phyloP scores from a whole-genome alignment of 1,140 invertebrate genomes.

The Drosophila nannoptera region DNA sequence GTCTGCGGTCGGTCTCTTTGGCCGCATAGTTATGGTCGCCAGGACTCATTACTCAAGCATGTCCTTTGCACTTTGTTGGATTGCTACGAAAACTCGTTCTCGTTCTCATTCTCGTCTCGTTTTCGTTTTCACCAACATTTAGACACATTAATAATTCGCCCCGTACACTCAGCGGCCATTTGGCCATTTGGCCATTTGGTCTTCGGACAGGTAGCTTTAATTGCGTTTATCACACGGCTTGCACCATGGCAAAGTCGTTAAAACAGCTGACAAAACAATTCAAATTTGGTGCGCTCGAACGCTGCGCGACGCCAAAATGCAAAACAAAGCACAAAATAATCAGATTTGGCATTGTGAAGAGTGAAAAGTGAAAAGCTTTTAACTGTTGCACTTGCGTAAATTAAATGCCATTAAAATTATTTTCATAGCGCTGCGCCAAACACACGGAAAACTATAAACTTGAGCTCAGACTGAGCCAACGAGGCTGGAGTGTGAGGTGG shows the following conservation, averaged over 20 bases:
- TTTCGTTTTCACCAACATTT: neutral
- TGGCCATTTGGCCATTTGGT: neutral
- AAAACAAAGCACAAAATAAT: conserved; percentile 74
- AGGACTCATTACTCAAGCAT: conserved; percentile 39
- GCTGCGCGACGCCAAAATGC: conserved; percentile 41
- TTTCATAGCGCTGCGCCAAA: conserved; percentile 51
- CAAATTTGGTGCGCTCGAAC: conserved; percentile 14
- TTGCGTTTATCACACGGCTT: conserved; percentile 40
- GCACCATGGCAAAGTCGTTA: conserved; percentile 23
- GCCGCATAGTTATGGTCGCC: conserved; percentile 37
- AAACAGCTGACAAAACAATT: conserved; percentile 42
- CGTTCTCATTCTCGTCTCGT: too few species aligned
- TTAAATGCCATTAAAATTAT: conserved; percentile 76
- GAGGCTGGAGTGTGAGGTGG: neutral
- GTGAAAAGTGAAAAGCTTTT: conserved; percentile 69
- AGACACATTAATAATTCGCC: conserved; percentile 38
- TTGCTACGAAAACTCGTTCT: conserved; percentile 26
- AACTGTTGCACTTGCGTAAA: conserved; percentile 71
- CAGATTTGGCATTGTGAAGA: conserved; percentile 56
- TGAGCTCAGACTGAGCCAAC: neutral
- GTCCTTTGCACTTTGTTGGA: conserved; percentile 40
- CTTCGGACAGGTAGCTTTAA: conserved; percentile 24
- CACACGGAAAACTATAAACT: conserved; percentile 37
- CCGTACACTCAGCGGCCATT: neutral
- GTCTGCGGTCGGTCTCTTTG: conserved; percentile 52